Conservation (phyloP, 2,113 vertebrate species). For the Eublepharis macularius region DNA sequence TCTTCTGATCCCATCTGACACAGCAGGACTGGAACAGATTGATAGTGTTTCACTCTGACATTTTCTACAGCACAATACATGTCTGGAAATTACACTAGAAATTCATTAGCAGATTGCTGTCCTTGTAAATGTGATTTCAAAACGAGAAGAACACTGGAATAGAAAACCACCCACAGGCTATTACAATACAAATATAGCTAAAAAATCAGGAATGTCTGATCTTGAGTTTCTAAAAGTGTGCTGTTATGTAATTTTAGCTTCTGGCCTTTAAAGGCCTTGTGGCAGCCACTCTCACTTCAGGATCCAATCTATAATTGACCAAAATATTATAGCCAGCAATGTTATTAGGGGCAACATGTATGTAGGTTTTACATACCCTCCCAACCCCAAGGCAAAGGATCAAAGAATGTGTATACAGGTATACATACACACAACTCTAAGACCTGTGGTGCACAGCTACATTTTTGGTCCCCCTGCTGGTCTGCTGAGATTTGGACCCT, state of each 20-base stretch:
- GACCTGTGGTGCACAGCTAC: too few species aligned
- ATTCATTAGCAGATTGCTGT: conserved; percentile 4
- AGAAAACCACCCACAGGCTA: conserved; percentile 34
- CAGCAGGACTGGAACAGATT: background rate
- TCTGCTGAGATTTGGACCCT: too few species aligned
- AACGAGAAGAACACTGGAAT: conserved; percentile 21
- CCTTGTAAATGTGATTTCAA: conserved; percentile 26
- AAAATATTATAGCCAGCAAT: conserved; percentile 1
- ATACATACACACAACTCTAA: too few species aligned
- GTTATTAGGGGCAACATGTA: conserved; percentile 20
- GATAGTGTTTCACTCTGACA: background rate
- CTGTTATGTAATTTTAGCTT: too few species aligned
- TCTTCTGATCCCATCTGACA: conserved; percentile 10
- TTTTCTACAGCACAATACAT: background rate
- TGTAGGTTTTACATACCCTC: too few species aligned
- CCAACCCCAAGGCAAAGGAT: too few species aligned
- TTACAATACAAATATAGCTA: conserved; percentile 50
- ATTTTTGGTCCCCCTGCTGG: too few species aligned
- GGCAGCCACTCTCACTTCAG: too few species aligned
- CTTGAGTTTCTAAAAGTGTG: too few species aligned
- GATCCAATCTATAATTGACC: too few species aligned
- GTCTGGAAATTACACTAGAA: conserved; percentile 13
- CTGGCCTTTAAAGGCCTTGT: too few species aligned
- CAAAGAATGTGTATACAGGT: too few species aligned
- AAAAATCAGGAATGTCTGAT: conserved; percentile 2